These are phyloP conservation scores for Drosophila robusta DNA, from an alignment of 2,888 invertebrate species.

Conservation along the genomic window DNA sequence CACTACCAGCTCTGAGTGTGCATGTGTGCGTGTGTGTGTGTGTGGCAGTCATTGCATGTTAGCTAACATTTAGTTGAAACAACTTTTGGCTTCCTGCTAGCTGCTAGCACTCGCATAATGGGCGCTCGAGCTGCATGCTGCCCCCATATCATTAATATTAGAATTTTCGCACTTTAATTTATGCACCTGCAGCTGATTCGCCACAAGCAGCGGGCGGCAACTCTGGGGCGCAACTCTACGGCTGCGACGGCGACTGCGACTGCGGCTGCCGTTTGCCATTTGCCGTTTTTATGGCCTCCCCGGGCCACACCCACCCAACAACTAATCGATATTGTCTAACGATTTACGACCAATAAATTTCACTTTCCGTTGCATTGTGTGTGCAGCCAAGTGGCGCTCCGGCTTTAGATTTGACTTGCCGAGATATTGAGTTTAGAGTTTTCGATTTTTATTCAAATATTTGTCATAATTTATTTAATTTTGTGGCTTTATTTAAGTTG, in stretches of 20 bases:
- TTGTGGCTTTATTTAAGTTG: conserved; percentile 64
- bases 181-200: conserved; percentile 78
- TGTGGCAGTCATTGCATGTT: conserved; percentile 68
- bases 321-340: conserved; percentile 77
- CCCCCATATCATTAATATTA: conserved; percentile 70
- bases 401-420: conserved; percentile 17
- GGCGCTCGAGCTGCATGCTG: conserved; percentile 37
- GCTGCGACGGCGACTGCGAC: conserved; percentile 14
- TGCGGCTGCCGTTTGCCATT: conserved; percentile 60
- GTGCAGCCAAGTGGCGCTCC: conserved; percentile 55
- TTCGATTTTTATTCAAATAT: conserved; percentile 59
- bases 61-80: conserved; percentile 73
- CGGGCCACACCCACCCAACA: conserved; percentile 71
- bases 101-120: conserved; percentile 57
- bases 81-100: conserved; percentile 69
- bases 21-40: conserved; percentile 17
- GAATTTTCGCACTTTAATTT: conserved; percentile 79
- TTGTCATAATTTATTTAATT: conserved; percentile 71
- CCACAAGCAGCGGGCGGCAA: conserved; percentile 49
- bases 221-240: conserved; percentile 21
- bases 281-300: conserved; percentile 62
- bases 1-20: conserved; percentile 7
- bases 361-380: conserved; percentile 70
- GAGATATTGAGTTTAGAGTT: conserved; percentile 18
- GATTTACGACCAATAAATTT: conserved; percentile 76